A percentile compares a stretch with the other conserved stretches of the same genome.
Conservation (phyloP, 2,888 invertebrate genomes). For the Mylabris sibirica region DNA sequence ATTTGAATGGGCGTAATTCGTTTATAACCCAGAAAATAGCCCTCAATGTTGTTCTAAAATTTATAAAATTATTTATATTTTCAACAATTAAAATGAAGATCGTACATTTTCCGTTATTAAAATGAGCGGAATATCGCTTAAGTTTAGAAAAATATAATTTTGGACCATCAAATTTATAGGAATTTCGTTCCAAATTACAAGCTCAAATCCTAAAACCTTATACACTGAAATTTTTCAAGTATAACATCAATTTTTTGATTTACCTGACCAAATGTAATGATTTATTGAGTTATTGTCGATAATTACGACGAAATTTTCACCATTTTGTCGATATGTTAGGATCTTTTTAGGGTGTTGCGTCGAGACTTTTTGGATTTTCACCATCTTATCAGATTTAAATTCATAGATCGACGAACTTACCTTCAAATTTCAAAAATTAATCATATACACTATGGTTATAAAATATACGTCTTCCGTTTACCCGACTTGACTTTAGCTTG, state of each 20-base stretch:
- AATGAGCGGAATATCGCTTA: not conserved
- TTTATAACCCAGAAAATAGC: not conserved
- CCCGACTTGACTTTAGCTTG: not conserved
- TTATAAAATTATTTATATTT: not conserved
- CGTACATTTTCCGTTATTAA: not conserved
- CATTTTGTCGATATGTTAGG: conserved; percentile 36
- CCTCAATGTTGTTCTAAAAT: conserved; percentile 1
- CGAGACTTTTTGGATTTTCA: conserved; percentile 45
- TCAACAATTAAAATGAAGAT: not conserved
- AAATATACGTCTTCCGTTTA: not conserved
- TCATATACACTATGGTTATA: not conserved
- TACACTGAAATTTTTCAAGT: conserved; percentile 11
- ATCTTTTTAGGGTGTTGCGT: conserved; percentile 35
- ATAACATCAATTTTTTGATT: conserved; percentile 22
- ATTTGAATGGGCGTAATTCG: not conserved
- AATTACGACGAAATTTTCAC: conserved; percentile 42
- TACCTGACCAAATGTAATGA: conserved; percentile 50
- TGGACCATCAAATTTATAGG: conserved; percentile 32
- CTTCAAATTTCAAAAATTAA: conserved; percentile 34
- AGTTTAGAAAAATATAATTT: conserved; percentile 23
- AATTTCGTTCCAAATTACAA: conserved; percentile 36
- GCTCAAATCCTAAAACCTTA: conserved; percentile 40
- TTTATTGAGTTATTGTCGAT: conserved; percentile 34
- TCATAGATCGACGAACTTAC: conserved; percentile 42
- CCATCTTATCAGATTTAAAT: conserved; percentile 43